Evolutionary conservation across 2,888 invertebrate species (phyloP).

Genomic region (Neoascia interrupta): DNA sequence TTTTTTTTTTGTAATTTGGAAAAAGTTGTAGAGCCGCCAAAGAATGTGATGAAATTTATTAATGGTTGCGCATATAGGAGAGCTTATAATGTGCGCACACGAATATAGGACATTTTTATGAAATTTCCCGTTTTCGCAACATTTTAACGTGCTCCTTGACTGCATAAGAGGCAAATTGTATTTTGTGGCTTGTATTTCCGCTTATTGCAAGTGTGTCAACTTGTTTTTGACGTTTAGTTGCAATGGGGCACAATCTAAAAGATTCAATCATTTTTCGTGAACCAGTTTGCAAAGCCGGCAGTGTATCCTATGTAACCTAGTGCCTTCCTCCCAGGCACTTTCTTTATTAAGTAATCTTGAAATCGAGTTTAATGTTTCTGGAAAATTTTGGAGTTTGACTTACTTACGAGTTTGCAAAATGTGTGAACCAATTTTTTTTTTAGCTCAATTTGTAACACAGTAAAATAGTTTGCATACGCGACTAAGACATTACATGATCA

Average conservation of each 20-base stretch:
- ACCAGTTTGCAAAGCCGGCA: too few relatives aligned
- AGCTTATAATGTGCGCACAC: background rate
- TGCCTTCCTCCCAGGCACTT: too few relatives aligned
- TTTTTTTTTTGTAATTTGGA: background rate
- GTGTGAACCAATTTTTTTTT: too few relatives aligned
- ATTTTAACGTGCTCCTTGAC: background rate
- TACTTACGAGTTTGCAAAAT: too few relatives aligned
- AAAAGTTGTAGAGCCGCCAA: background rate
- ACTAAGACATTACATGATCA: too few relatives aligned
- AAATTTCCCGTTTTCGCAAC: constrained; percentile 19
- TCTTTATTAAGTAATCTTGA: too few relatives aligned
- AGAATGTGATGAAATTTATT: constrained; percentile 6
- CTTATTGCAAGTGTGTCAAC: constrained; percentile 39
- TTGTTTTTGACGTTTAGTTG: constrained; percentile 13
- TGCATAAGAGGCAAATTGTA: background rate
- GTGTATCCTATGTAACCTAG: too few relatives aligned
- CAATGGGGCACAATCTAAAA: background rate
- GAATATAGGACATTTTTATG: constrained; percentile 16
- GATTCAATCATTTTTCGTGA: background rate
- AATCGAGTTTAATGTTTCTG: too few relatives aligned
- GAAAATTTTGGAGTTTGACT: too few relatives aligned
- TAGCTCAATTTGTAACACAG: too few relatives aligned
- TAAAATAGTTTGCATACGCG: too few relatives aligned
- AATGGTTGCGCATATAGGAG: background rate
- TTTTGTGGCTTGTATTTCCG: constrained; percentile 9